Evolutionary conservation across 2,888 invertebrate species (phyloP).

Genomic region (Alloplasta piceator): DNA sequence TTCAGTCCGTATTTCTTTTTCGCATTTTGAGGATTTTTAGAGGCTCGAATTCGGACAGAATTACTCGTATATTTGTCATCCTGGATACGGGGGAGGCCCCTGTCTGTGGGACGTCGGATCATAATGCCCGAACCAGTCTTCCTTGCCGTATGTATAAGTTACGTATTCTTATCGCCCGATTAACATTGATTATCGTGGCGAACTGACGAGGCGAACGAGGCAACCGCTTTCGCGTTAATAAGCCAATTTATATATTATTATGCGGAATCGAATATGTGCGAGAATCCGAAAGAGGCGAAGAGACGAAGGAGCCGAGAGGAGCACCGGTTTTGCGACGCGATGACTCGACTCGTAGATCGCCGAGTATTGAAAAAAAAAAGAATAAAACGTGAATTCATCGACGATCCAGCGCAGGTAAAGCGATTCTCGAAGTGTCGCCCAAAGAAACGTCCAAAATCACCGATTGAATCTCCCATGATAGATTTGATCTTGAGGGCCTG

Average conservation of each 20-base stretch:
- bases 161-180: conserved; percentile 66
- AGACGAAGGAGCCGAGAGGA: not conserved
- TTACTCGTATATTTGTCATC: conserved; percentile 27
- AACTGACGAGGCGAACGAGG: conserved; percentile 36
- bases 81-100: conserved; percentile 44
- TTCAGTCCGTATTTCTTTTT: too few relatives aligned
- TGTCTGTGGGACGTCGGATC: conserved; percentile 35
- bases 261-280: conserved; percentile 37
- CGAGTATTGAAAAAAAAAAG: not conserved
- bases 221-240: conserved; percentile 61
- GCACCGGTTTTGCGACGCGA: not conserved
- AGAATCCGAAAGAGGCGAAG: not conserved
- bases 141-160: conserved; percentile 49
- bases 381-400: not conserved
- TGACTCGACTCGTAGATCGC: not conserved
- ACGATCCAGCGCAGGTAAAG: conserved; percentile 7
- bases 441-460: not conserved
- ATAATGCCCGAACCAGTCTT: conserved; percentile 25
- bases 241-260: conserved; percentile 65
- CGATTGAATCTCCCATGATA: conserved; percentile 7
- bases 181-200: conserved; percentile 66
- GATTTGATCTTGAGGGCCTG: not conserved
- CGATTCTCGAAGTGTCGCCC: conserved; percentile 2
- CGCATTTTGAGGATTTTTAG: not conserved
- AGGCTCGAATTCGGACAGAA: conserved; percentile 33